phyloP scores from a whole-genome alignment of 2,797 vertebrate genomes.

The Loris lydekkerianus region DNA sequence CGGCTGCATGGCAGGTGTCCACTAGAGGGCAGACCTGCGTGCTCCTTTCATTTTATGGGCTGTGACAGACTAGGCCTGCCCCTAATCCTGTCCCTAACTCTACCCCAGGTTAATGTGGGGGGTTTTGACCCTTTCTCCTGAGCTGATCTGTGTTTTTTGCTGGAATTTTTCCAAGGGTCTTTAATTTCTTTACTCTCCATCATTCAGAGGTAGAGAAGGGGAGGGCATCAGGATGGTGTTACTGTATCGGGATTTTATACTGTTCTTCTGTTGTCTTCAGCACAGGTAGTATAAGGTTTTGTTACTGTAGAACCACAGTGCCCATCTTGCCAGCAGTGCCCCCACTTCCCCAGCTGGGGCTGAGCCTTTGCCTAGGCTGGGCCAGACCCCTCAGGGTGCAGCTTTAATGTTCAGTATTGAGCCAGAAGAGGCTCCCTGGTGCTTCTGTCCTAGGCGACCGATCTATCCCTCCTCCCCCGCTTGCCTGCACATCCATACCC shows the following conservation, averaged over 20 bases:
- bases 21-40: conserved; percentile 14
- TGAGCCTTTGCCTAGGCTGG: conserved; percentile 28
- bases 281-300: neutral
- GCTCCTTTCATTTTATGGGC: neutral
- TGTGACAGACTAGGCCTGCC: neutral
- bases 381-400: conserved; percentile 56
- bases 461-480: neutral
- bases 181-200: neutral
- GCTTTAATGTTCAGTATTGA: conserved; percentile 65
- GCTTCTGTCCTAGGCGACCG: conserved; percentile 58
- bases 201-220: conserved; percentile 14
- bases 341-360: neutral
- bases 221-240: neutral
- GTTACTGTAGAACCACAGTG: conserved; percentile 63
- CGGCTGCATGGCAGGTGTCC: neutral
- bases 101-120: neutral
- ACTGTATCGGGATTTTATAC: neutral
- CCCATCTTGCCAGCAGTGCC: conserved; percentile 50
- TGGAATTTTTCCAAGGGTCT: neutral
- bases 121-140: conserved; percentile 50
- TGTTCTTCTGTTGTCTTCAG: conserved; percentile 7
- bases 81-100: too few species aligned
- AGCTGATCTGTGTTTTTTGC: neutral
- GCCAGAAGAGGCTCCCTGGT: conserved; percentile 69
- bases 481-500: neutral